Conservation (phyloP, 2,888 invertebrate genomes). For the Pteria penguin region DNA sequence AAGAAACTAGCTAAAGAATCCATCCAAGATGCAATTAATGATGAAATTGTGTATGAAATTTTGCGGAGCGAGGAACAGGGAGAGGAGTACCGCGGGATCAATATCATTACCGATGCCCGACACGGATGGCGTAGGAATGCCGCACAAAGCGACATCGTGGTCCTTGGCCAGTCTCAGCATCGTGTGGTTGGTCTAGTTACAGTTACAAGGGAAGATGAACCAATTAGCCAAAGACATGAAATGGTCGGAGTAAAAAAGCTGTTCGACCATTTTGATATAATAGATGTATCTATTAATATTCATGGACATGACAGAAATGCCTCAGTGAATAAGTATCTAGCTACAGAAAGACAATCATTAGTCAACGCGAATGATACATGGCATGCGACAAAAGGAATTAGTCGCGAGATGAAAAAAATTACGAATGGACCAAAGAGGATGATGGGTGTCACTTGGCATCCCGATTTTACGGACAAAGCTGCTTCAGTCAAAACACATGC, state of each 20-base stretch:
- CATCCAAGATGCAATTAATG: constrained; percentile 10
- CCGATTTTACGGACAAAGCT: constrained; percentile 39
- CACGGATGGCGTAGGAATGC: constrained; percentile 38
- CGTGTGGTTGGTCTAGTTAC: constrained; percentile 27
- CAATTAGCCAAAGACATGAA: constrained; percentile 32
- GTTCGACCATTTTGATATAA: constrained; percentile 35
- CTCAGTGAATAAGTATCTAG: constrained; percentile 30
- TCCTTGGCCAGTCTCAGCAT: constrained; percentile 21
- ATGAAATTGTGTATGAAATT: background rate
- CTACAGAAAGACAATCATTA: background rate
- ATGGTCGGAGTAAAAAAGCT: constrained; percentile 29
- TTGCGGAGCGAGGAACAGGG: background rate
- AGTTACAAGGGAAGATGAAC: constrained; percentile 27
- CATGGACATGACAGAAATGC: constrained; percentile 45
- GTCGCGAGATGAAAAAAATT: constrained; percentile 30
- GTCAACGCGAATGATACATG: constrained; percentile 47
- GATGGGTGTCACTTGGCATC: constrained; percentile 37
- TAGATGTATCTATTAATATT: constrained; percentile 14
- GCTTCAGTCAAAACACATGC: constrained; percentile 32
- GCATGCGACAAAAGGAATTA: constrained; percentile 38
- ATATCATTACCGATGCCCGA: constrained; percentile 31
- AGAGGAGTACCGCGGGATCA: constrained; percentile 7
- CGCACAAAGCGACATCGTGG: constrained; percentile 34
- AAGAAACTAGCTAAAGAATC: background rate
- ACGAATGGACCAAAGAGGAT: constrained; percentile 30